A percentile compares a stretch with the other conserved stretches of the same genome.
Evolutionary conservation across 2,113 vertebrate species (phyloP).

Genomic region (Eptesicus fuscus): DNA sequence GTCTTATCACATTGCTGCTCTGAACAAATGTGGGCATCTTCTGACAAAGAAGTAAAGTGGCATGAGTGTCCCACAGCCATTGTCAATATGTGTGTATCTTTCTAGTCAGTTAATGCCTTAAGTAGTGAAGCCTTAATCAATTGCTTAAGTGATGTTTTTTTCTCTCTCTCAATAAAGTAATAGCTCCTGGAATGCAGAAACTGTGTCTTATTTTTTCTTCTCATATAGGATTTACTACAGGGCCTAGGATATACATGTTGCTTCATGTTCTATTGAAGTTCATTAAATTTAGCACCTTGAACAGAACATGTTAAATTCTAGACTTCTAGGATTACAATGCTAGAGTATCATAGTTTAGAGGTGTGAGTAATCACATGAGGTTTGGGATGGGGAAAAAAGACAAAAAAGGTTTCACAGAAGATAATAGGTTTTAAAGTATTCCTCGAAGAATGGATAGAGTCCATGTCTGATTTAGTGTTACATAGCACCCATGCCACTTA

Average conservation of each 20-base stretch:
- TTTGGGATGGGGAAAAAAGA: neutral
- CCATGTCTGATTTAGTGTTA: neutral
- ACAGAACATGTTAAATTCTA: neutral
- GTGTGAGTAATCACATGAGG: neutral
- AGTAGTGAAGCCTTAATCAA: neutral
- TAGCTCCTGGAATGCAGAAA: neutral
- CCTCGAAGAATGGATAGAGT: neutral
- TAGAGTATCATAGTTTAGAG: neutral
- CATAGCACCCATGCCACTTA: too few species aligned
- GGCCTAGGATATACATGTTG: neutral
- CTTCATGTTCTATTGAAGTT: neutral
- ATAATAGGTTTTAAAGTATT: neutral
- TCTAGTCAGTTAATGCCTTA: neutral
- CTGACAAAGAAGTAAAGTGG: neutral
- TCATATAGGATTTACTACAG: neutral
- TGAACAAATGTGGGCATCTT: neutral
- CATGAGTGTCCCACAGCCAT: neutral
- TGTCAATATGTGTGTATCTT: neutral
- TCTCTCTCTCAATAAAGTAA: neutral
- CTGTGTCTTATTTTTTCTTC: conserved; percentile 13
- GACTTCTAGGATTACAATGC: neutral
- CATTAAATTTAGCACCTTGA: neutral
- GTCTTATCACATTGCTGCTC: neutral
- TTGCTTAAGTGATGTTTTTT: neutral
- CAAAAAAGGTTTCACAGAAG: neutral